Conservation (phyloP, 2,888 invertebrate genomes). For the Ommatoiulus sabulosus region DNA sequence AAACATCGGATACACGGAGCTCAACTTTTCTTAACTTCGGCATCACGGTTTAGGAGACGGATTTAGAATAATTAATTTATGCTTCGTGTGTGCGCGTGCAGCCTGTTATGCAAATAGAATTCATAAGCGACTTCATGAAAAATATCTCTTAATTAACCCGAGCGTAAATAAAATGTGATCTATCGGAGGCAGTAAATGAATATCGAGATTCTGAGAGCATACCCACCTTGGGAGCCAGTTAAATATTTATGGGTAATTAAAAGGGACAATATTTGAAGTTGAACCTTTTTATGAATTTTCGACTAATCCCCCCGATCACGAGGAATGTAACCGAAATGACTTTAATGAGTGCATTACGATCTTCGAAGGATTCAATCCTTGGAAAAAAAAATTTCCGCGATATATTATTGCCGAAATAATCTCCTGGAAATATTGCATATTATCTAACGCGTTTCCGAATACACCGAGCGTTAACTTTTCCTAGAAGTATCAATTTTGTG, state of each 20-base stretch:
- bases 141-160: neutral
- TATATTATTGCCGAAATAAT: neutral
- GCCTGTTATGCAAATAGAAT: neutral
- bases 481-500: too few species aligned
- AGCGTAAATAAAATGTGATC: slow-evolving; percentile 1
- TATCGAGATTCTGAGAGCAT: neutral
- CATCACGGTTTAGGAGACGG: neutral
- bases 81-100: neutral
- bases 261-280: neutral
- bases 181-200: neutral
- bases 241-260: neutral
- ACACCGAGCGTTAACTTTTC: too few species aligned
- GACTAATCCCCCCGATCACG: neutral
- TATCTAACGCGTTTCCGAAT: too few species aligned
- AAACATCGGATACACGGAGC: neutral
- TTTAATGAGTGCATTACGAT: neutral
- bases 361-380: neutral
- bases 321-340: neutral
- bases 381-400: neutral
- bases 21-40: neutral
- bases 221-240: neutral
- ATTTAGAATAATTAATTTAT: neutral
- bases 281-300: neutral
- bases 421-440: neutral
- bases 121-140: neutral